Base-by-base conservation (phyloP, 2,888 invertebrate genomes). In the Hirtodrosophila cameraria region DNA sequence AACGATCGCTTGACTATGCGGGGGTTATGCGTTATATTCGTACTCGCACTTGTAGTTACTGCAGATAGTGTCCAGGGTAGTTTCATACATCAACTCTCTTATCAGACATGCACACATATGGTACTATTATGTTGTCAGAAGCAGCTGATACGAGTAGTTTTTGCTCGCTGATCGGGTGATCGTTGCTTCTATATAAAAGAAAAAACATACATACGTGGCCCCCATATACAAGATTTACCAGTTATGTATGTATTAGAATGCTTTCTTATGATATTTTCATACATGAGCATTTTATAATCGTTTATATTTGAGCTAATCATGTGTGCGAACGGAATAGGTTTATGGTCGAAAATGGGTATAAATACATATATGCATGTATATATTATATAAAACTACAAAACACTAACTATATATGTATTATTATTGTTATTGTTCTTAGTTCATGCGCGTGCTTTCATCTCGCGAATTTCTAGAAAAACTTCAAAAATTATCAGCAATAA, bases 121-220 rank as follows among this genome's bases (percentile, higher is more conserved):
- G n/a, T n/a, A n/a, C n/a, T n/a, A n/a, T n/a, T n/a, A n/a, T n/a
- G n/a, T 63, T 28, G 20, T 43, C 33, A 48, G 39, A 25, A 67
- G 39, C 70, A 73, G 70, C 62, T 70, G 61, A 49, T 46, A 15
- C 35, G 38, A 23, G 41, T 23, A 30, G 53, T 41, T 13, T 15
- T 11, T 43, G 15, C 39, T 25, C 25, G 13, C 30, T 28, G 65
- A 75, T 76, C 63, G 74, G 60, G 57, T 76, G 74, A 74, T 76
- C 63, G 77, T 57, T 45, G 43, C 50, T 57, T 46, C 50, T 53
- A 43, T 20, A 31, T 50, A 12, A 13, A 7, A 11, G 11, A 20
- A n/a, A 23, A 11, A 13, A 39, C 16, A 30, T 7, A 31, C 41
- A 15, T 60, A 69, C 38, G 49, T 52, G 54, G 30, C 45, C 53